Conservation (phyloP, 2,113 vertebrate species). For the Coreoperca whiteheadi region DNA sequence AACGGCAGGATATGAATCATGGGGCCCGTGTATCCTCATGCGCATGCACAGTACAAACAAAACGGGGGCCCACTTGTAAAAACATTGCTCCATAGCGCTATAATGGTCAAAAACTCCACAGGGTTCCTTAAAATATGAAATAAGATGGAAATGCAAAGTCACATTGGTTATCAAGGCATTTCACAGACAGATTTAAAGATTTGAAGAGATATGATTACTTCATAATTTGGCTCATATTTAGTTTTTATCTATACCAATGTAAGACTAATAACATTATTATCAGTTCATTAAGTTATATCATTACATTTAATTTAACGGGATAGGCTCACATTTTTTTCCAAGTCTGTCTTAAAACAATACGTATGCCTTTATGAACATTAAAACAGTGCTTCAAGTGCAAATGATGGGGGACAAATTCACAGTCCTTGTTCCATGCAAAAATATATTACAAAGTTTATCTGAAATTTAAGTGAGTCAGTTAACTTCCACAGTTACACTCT, state of each 20-base stretch:
- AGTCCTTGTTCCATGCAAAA: background rate
- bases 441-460: background rate
- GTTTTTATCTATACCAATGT: background rate
- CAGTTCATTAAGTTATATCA: background rate
- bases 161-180: slow-evolving; percentile 62
- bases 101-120: slow-evolving; percentile 38
- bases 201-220: background rate
- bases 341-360: background rate
- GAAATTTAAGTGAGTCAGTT: background rate
- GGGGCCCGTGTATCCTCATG: rapidly evolving
- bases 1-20: background rate
- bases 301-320: background rate
- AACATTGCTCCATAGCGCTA: background rate
- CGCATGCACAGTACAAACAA: background rate
- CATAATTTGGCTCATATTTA: background rate
- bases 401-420: background rate
- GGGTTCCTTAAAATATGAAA: slow-evolving; percentile 47
- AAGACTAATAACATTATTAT: background rate
- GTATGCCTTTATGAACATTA: background rate
- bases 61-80: background rate
- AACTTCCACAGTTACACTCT: background rate
- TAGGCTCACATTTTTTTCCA: slow-evolving; percentile 4
- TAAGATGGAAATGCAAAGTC: slow-evolving; percentile 45
- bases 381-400: background rate
- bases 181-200: background rate